Conservation (phyloP, 2,797 vertebrate genomes). For the Leptodactylus fallax region DNA sequence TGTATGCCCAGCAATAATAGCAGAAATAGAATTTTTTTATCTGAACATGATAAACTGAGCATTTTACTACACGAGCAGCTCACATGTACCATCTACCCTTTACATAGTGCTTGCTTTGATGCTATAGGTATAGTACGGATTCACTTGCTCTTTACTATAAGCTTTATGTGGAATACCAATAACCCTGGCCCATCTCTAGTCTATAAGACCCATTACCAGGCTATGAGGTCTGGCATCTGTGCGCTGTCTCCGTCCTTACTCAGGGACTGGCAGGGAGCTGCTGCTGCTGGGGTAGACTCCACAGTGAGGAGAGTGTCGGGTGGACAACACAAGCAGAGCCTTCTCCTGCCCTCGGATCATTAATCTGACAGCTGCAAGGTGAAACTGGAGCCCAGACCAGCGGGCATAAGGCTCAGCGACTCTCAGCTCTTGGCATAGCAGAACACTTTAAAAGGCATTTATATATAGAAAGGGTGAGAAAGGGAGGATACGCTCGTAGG, state of each 20-base stretch:
- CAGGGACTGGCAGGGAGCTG: conserved; percentile 1
- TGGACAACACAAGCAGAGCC: background rate
- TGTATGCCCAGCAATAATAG: no score
- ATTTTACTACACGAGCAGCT: no score
- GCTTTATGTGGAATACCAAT: background rate
- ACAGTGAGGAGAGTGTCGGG: background rate
- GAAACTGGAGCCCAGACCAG: conserved; percentile 34
- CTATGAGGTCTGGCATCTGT: conserved; percentile 57
- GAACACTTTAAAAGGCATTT: conserved; percentile 36
- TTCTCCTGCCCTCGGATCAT: conserved; percentile 20
- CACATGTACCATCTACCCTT: background rate
- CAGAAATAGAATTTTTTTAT: no score
- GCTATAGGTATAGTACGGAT: background rate
- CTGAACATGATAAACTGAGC: no score
- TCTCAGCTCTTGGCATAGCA: background rate
- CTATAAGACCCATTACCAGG: conserved; percentile 41
- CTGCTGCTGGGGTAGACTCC: conserved; percentile 30
- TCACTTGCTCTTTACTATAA: background rate
- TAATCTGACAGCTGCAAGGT: conserved; percentile 55
- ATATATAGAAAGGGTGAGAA: conserved; percentile 31
- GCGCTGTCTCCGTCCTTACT: background rate
- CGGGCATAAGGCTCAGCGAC: conserved; percentile 1
- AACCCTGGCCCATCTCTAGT: background rate
- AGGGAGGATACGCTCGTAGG: background rate
- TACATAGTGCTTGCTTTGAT: background rate